These are phyloP conservation scores for Dryadula phaetusa DNA, from an alignment of 2,888 invertebrate genomes.

Conservation along the genomic window DNA sequence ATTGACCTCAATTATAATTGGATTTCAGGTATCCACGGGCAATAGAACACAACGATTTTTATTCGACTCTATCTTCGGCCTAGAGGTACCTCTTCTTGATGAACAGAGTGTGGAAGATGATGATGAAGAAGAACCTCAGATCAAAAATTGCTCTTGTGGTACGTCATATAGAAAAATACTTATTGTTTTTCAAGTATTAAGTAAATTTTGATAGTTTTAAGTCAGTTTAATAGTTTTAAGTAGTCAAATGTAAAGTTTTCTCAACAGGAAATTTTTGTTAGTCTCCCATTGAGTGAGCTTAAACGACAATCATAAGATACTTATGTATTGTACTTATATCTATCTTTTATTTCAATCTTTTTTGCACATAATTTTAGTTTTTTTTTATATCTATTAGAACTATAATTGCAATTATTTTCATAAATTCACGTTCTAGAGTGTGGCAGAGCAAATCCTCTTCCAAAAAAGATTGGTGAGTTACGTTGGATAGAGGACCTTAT, in stretches of 20 bases:
- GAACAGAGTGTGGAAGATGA: constrained; percentile 85
- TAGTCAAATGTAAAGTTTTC: too few species aligned
- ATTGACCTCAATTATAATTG: not conserved
- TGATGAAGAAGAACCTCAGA: constrained; percentile 81
- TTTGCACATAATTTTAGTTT: not conserved
- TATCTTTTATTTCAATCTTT: not conserved
- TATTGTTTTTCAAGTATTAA: not conserved
- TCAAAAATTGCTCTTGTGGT: constrained; percentile 91
- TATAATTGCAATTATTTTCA: constrained; percentile 33
- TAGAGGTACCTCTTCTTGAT: constrained; percentile 83
- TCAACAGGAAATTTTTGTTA: not conserved
- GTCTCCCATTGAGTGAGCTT: not conserved
- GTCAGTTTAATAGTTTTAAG: too few species aligned
- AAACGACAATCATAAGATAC: not conserved
- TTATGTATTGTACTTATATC: not conserved
- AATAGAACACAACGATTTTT: constrained; percentile 87
- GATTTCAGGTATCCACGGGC: constrained; percentile 68
- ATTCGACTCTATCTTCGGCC: constrained; percentile 89
- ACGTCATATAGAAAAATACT: constrained; percentile 57
- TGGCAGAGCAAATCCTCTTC: constrained; percentile 80
- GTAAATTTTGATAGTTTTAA: not conserved
- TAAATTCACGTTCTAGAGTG: constrained; percentile 80
- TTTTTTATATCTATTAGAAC: not conserved
- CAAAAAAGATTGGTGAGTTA: constrained; percentile 81
- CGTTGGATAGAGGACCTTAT: constrained; percentile 15